These are phyloP conservation scores for Baryphthengus martii DNA, from an alignment of 2,113 vertebrate genomes.

Conservation along the genomic window DNA sequence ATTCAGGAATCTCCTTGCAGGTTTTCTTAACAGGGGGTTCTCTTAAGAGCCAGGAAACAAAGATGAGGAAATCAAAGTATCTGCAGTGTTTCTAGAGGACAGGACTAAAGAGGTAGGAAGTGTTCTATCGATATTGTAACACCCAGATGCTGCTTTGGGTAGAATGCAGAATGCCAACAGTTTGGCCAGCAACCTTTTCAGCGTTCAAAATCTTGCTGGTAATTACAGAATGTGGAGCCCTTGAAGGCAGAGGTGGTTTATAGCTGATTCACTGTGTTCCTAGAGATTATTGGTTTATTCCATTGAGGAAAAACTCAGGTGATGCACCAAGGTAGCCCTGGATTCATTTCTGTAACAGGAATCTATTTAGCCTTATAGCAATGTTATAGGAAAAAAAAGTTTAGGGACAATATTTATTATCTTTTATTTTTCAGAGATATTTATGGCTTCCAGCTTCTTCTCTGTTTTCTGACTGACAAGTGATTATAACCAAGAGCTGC, in stretches of 20 bases:
- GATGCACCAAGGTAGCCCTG: background rate
- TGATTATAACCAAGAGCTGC: background rate
- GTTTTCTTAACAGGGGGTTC: background rate
- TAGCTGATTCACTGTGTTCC: background rate
- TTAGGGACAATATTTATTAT: background rate
- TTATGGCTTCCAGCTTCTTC: background rate
- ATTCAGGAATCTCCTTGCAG: fast-evolving
- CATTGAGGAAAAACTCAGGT: background rate
- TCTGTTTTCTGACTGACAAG: background rate
- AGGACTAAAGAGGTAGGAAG: background rate
- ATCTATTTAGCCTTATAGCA: background rate
- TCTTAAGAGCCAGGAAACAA: background rate
- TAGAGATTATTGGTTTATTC: background rate
- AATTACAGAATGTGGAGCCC: background rate
- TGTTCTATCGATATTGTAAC: background rate
- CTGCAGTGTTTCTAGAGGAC: background rate
- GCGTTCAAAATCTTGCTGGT: background rate
- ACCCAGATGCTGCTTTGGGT: background rate
- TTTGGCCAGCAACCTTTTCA: background rate
- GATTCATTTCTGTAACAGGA: background rate
- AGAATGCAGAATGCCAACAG: background rate
- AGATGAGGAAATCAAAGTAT: background rate
- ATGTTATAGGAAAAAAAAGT: background rate
- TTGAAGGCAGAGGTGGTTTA: background rate
- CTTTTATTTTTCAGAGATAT: background rate